A percentile compares a stretch with the other conserved stretches of the same genome.
These are phyloP conservation scores for Fissipunctia ypsillon DNA, from an alignment of 2,888 invertebrate species.

Conservation along the genomic window DNA sequence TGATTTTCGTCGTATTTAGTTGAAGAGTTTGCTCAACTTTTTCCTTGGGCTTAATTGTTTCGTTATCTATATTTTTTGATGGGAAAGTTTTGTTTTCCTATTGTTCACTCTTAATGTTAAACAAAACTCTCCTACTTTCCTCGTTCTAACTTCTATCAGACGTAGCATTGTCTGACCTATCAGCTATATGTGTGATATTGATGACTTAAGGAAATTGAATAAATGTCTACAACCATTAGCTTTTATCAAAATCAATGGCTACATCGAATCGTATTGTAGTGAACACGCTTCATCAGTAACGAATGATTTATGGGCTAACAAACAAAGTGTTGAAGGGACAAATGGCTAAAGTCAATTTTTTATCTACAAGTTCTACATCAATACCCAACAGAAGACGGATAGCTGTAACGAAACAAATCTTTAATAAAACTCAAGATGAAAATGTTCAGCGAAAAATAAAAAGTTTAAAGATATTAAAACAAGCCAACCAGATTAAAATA, in stretches of 20 bases:
- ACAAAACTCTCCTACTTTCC: slow-evolving; percentile 29
- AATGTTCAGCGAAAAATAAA: slow-evolving; percentile 63
- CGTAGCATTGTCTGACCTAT: slow-evolving; percentile 46
- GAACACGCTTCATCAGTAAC: slow-evolving; percentile 74
- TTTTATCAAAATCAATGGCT: slow-evolving; percentile 75
- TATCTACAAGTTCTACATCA: slow-evolving; percentile 81
- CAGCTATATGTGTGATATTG: slow-evolving; percentile 61
- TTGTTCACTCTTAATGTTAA: slow-evolving; percentile 41
- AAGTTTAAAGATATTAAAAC: slow-evolving; percentile 67
- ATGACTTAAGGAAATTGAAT: slow-evolving; percentile 65
- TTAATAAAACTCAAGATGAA: slow-evolving; percentile 60
- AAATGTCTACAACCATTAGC: slow-evolving; percentile 69
- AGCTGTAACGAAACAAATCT: slow-evolving; percentile 51
- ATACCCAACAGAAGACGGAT: slow-evolving; percentile 61
- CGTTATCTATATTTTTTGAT: slow-evolving; percentile 73
- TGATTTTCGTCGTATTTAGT: slow-evolving; percentile 84
- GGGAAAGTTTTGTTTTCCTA: slow-evolving; percentile 65
- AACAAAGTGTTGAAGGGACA: slow-evolving; percentile 81
- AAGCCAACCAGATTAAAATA: slow-evolving; percentile 72
- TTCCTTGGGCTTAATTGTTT: slow-evolving; percentile 82
- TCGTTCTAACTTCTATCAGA: slow-evolving; percentile 21
- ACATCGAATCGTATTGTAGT: slow-evolving; percentile 69
- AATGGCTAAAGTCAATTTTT: slow-evolving; percentile 80
- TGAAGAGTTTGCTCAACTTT: slow-evolving; percentile 78
- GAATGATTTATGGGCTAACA: slow-evolving; percentile 81